phyloP scores from a whole-genome alignment of 2,888 invertebrate genomes.

The Lagria hirta region DNA sequence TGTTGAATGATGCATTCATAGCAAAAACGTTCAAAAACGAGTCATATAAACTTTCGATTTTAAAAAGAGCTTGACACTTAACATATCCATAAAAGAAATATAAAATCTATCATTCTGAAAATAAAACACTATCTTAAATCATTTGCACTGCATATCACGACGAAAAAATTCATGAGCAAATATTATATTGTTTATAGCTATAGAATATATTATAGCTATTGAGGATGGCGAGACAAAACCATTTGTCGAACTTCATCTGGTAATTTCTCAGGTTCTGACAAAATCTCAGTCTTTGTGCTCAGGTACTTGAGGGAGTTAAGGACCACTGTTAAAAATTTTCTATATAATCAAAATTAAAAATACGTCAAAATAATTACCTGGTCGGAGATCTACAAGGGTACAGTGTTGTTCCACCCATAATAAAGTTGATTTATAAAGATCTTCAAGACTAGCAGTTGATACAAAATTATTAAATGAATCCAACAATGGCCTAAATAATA shows the following conservation, averaged over 20 bases:
- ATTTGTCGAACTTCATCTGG: slow-evolving; percentile 88
- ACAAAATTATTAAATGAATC: slow-evolving; percentile 90
- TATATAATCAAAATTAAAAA: slow-evolving; percentile 6
- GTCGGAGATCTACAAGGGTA: slow-evolving; percentile 89
- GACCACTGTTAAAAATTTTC: slow-evolving; percentile 73
- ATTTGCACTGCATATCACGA: slow-evolving; percentile 20
- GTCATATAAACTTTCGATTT: slow-evolving; percentile 12
- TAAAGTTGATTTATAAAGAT: slow-evolving; percentile 87
- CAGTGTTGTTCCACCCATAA: slow-evolving; percentile 97
- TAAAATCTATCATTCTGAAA: no score
- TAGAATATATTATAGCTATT: slow-evolving; percentile 6
- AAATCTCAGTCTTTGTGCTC: slow-evolving; percentile 89
- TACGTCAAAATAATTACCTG: slow-evolving; percentile 64
- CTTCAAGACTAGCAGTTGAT: slow-evolving; percentile 86
- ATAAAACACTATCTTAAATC: no score
- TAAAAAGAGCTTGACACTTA: no score
- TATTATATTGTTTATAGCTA: slow-evolving; percentile 1
- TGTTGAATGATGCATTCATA: no score
- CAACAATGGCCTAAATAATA: slow-evolving; percentile 85
- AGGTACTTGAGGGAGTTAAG: slow-evolving; percentile 87
- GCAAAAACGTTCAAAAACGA: no score
- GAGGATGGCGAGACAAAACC: slow-evolving; percentile 49
- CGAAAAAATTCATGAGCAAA: slow-evolving; percentile 20
- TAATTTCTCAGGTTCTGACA: slow-evolving; percentile 83
- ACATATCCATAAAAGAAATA: no score